A percentile compares a stretch with the other conserved stretches of the same genome.
These are phyloP conservation scores for Sebastes minor DNA, from an alignment of 2,797 vertebrate species.

Conservation along the genomic window DNA sequence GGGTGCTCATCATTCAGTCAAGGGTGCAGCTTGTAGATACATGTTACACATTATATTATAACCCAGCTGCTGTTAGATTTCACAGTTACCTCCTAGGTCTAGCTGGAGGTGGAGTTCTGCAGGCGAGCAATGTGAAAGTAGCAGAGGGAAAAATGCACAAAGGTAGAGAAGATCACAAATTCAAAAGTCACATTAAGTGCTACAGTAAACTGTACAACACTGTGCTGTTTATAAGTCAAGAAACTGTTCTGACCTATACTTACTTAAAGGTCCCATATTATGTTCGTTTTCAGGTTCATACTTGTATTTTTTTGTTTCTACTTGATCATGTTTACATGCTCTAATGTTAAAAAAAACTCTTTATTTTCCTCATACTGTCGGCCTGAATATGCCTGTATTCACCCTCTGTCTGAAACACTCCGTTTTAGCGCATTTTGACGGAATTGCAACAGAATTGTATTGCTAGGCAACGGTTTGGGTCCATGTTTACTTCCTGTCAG, in stretches of 20 bases:
- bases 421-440: too few relatives aligned
- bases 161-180: slow-evolving; percentile 5
- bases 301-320: too few relatives aligned
- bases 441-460: too few relatives aligned
- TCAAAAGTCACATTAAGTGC: not conserved
- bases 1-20: slow-evolving; percentile 7
- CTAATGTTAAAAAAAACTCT: too few relatives aligned
- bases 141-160: slow-evolving; percentile 19
- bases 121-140: slow-evolving; percentile 15
- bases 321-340: too few relatives aligned
- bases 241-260: slow-evolving; percentile 47
- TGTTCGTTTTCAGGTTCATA: too few relatives aligned
- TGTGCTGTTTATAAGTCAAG: not conserved
- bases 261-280: slow-evolving; percentile 46
- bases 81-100: slow-evolving; percentile 63
- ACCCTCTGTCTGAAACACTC: too few relatives aligned
- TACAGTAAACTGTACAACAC: not conserved
- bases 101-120: slow-evolving; percentile 64
- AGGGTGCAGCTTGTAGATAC: slow-evolving; percentile 15
- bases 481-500: too few relatives aligned
- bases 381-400: too few relatives aligned
- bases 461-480: too few relatives aligned
- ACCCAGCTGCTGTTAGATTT: not conserved
- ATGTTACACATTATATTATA: not conserved
- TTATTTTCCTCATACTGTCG: too few relatives aligned